These are phyloP conservation scores for Shargacucullia verbasci DNA, from an alignment of 2,888 invertebrate genomes.

Conservation along the genomic window DNA sequence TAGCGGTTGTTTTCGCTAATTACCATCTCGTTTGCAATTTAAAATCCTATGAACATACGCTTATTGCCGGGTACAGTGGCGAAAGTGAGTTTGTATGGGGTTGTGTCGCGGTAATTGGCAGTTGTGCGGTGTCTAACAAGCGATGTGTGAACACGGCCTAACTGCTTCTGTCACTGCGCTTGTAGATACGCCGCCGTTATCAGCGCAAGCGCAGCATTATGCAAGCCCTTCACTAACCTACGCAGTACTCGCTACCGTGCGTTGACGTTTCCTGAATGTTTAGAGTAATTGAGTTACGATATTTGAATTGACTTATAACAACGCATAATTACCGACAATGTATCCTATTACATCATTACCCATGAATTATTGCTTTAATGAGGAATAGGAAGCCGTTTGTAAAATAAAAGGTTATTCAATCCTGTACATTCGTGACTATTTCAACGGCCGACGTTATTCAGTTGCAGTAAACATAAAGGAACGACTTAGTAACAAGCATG, in stretches of 20 bases:
- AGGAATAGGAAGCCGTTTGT: slow-evolving; percentile 57
- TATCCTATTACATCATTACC: slow-evolving; percentile 61
- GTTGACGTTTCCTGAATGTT: slow-evolving; percentile 77
- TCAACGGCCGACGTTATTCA: slow-evolving; percentile 19
- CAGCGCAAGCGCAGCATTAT: slow-evolving; percentile 65
- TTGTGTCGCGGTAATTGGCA: slow-evolving; percentile 80
- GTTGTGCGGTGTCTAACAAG: slow-evolving; percentile 69
- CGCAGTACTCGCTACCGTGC: slow-evolving; percentile 63
- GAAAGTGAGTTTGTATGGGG: slow-evolving; percentile 78
- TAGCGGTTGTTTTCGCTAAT: slow-evolving; percentile 85
- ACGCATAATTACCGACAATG: slow-evolving; percentile 64
- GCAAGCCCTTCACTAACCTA: slow-evolving; percentile 65
- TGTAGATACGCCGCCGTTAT: slow-evolving; percentile 56
- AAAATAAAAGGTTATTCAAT: slow-evolving; percentile 62
- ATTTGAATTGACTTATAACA: slow-evolving; percentile 70
- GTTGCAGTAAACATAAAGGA: slow-evolving; percentile 23
- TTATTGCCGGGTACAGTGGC: slow-evolving; percentile 66
- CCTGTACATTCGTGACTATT: slow-evolving; percentile 47
- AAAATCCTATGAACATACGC: slow-evolving; percentile 74
- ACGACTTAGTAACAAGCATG: slow-evolving; percentile 40
- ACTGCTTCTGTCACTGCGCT: slow-evolving; percentile 65
- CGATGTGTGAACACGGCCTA: slow-evolving; percentile 73
- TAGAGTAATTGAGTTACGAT: slow-evolving; percentile 75
- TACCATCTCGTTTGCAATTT: slow-evolving; percentile 88
- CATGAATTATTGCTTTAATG: slow-evolving; percentile 62